Evolutionary conservation across 2,113 vertebrate species (phyloP).

Genomic region (Catharus minimus): DNA sequence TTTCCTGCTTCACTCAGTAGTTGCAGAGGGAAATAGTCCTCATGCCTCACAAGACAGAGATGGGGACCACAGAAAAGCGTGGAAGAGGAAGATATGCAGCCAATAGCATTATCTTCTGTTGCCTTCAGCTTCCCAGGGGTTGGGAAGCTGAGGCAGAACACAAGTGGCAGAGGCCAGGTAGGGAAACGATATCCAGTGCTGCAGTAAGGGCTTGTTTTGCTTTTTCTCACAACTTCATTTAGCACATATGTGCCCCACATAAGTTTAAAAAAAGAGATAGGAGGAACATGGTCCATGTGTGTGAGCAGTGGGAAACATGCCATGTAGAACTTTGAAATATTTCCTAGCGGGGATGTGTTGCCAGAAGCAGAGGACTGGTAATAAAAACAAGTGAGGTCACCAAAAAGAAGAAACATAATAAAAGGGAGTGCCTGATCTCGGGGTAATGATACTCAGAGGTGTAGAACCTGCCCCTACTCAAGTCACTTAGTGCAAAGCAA

Average conservation of each 20-base stretch:
- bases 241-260: fast-evolving
- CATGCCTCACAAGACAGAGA: neutral
- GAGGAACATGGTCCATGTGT: neutral
- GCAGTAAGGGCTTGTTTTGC: fast-evolving
- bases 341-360: neutral
- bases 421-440: neutral
- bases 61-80: neutral
- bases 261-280: neutral
- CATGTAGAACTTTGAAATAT: neutral
- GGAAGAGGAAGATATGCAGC: neutral
- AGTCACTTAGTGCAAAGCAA: neutral
- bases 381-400: neutral
- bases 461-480: neutral
- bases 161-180: neutral
- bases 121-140: neutral
- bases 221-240: neutral
- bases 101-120: neutral
- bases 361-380: neutral
- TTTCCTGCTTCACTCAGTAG: neutral
- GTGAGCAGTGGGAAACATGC: neutral
- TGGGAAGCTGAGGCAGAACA: neutral
- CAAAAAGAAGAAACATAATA: neutral
- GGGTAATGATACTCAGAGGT: fast-evolving
- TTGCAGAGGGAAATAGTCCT: neutral
- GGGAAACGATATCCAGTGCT: neutral